These are phyloP conservation scores for Cinclus mexicanus DNA, from an alignment of 2,113 vertebrate genomes.

Conservation along the genomic window DNA sequence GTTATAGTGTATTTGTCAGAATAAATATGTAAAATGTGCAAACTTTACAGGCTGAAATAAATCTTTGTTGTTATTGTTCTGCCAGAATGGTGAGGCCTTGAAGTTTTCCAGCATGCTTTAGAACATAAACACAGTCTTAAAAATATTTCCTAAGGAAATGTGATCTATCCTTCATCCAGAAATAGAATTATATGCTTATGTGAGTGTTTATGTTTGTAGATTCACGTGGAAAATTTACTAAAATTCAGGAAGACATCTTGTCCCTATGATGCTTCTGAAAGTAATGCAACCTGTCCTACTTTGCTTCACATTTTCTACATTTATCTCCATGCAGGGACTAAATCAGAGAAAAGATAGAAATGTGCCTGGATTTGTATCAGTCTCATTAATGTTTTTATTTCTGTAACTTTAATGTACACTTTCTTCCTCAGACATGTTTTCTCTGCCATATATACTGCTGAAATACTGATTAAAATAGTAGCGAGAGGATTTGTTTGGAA, in stretches of 20 bases:
- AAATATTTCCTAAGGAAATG: neutral
- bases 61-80: neutral
- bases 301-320: neutral
- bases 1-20: neutral
- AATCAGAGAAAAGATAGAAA: neutral
- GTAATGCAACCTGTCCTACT: neutral
- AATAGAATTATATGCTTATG: neutral
- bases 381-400: neutral
- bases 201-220: neutral
- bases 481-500: constrained; percentile 88
- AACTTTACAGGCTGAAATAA: neutral
- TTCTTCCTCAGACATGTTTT: constrained; percentile 81
- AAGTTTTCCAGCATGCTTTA: neutral
- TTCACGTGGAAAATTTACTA: neutral
- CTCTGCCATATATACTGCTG: constrained; percentile 87
- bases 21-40: neutral
- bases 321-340: neutral
- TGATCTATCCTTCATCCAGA: neutral
- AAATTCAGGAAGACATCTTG: neutral
- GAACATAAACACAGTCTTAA: neutral
- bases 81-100: neutral
- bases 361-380: neutral
- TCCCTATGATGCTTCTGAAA: neutral
- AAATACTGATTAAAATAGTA: constrained; percentile 88
- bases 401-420: constrained; percentile 5